phyloP scores from a whole-genome alignment of 1,140 invertebrate species.

The Lineus longissimus region DNA sequence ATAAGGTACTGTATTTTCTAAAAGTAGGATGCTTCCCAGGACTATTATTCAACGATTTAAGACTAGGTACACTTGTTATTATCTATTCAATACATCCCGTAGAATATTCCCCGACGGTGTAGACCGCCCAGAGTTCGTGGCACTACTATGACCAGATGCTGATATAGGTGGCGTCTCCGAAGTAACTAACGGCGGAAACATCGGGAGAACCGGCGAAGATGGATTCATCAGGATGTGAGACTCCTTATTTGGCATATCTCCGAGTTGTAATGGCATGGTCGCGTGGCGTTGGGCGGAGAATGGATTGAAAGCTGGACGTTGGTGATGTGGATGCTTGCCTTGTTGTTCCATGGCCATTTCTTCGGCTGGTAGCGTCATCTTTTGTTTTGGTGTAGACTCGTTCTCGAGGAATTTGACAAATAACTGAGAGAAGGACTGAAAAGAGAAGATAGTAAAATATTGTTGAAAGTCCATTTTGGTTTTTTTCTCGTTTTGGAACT shows the following conservation, averaged over 20 bases:
- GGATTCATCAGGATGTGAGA: constrained; percentile 20
- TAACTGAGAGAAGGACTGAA: constrained; percentile 72
- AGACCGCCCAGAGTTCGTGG: too few relatives aligned
- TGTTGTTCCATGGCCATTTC: constrained; percentile 48
- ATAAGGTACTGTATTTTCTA: too few relatives aligned
- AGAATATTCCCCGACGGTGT: too few relatives aligned
- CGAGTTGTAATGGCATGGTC: constrained; percentile 25
- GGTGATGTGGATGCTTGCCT: constrained; percentile 22
- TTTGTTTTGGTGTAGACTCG: constrained; percentile 71
- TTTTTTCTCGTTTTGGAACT: too few relatives aligned
- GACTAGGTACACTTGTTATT: too few relatives aligned
- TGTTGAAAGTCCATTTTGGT: constrained; percentile 10
- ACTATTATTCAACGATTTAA: too few relatives aligned
- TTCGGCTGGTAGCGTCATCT: constrained; percentile 62
- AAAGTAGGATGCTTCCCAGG: too few relatives aligned
- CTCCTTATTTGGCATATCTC: not conserved
- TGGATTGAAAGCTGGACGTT: constrained; percentile 39
- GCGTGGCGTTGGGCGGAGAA: constrained; percentile 47
- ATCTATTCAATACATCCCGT: too few relatives aligned
- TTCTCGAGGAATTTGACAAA: constrained; percentile 86
- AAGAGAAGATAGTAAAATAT: constrained; percentile 24
- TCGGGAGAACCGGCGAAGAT: constrained; percentile 19
- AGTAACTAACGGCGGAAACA: constrained; percentile 8
- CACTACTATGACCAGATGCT: too few relatives aligned
- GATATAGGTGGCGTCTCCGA: too few relatives aligned